A percentile compares a stretch with the other conserved stretches of the same genome.
phyloP scores from a whole-genome alignment of 2,888 invertebrate genomes.

The Argyresthia goedartella region DNA sequence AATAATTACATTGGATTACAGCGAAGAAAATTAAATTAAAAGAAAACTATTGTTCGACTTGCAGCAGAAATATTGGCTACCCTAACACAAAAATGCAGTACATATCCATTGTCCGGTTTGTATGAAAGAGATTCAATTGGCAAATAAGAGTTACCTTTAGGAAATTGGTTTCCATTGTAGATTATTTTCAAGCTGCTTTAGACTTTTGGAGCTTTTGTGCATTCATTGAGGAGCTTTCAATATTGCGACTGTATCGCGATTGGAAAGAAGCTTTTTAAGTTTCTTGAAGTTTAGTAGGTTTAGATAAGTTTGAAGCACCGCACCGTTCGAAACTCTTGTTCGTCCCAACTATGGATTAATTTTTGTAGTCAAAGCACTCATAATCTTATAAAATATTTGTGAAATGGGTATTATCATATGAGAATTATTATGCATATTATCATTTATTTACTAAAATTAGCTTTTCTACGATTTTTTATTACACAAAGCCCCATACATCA shows the following conservation, averaged over 20 bases:
- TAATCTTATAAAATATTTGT: too few relatives aligned
- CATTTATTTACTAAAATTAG: too few relatives aligned
- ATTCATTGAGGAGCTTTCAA: neutral
- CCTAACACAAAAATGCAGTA: neutral
- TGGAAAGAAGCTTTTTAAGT: neutral
- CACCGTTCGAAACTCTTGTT: too few relatives aligned
- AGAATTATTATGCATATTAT: too few relatives aligned
- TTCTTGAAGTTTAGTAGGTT: neutral
- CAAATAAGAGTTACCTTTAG: neutral
- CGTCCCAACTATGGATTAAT: too few relatives aligned
- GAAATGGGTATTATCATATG: too few relatives aligned
- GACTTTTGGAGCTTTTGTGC: neutral
- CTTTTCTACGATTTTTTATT: too few relatives aligned
- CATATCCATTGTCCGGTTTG: neutral
- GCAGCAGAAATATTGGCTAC: neutral
- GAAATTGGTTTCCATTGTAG: neutral
- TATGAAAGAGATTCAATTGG: neutral
- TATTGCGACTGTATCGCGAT: neutral
- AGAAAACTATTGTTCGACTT: neutral
- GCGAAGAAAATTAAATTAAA: too few relatives aligned
- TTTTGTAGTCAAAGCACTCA: too few relatives aligned
- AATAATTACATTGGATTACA: too few relatives aligned
- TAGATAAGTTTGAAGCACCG: too few relatives aligned
- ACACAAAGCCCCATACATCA: neutral
- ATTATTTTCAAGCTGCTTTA: constrained; percentile 1